Percentiles rank a stretch among this genome's conserved stretches.
These are phyloP conservation scores for Standfussiana lucernea DNA, from an alignment of 2,888 invertebrate species.

Conservation along the genomic window DNA sequence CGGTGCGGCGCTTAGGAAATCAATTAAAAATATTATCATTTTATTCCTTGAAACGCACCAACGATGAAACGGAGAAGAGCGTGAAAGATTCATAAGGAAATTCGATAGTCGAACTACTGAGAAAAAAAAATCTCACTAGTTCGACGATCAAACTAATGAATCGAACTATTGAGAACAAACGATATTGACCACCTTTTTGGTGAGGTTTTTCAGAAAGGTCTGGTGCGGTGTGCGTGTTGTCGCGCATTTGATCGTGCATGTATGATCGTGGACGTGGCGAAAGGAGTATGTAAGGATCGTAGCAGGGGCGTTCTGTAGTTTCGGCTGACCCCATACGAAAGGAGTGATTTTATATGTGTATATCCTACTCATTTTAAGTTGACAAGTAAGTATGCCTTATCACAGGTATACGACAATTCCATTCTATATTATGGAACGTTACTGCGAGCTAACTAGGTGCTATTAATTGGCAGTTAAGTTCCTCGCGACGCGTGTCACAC, in stretches of 20 bases:
- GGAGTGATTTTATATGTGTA: neutral
- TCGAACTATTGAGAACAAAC: too few species aligned
- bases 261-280: neutral
- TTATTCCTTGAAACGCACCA: too few species aligned
- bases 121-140: too few species aligned
- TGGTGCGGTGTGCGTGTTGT: neutral
- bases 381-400: neutral
- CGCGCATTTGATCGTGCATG: neutral
- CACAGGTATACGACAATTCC: neutral
- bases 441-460: constrained; percentile 66
- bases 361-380: neutral
- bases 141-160: too few species aligned
- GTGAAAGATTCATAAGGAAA: too few species aligned
- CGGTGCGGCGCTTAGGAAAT: too few species aligned
- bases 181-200: too few species aligned
- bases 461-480: constrained; percentile 77
- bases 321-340: neutral
- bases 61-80: too few species aligned
- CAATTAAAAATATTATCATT: too few species aligned
- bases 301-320: neutral
- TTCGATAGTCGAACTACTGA: too few species aligned
- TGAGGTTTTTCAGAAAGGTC: too few species aligned
- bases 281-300: neutral
- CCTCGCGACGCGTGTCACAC: constrained; percentile 65
- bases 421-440: constrained; percentile 24